Base-by-base conservation (phyloP, 2,797 vertebrate species). In the Sebastiscus albofasciatus region DNA sequence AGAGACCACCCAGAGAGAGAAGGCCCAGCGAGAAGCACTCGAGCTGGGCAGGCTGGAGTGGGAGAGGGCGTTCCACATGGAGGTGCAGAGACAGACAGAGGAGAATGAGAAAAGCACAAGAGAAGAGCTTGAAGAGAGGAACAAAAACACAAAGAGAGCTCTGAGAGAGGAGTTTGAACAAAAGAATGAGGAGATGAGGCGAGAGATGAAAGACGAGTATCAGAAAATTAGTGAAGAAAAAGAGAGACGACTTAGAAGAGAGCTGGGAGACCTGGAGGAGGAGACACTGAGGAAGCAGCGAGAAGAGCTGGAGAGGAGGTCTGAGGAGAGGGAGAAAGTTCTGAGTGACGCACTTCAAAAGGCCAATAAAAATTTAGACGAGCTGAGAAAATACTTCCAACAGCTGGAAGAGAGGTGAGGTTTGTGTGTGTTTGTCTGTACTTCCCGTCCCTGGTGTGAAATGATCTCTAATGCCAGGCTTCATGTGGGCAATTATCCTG, bases 331-430 rank as follows among this genome's bases (percentile, higher is more conserved):
- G 73, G 97, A 97, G 89, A 95, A 94, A 86, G 91, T 72, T 72
- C 94, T 97, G 64, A 91, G 94, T 88, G 94, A 95, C 82, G 93
- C 96, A 61, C 58, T 98, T 60, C 93, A 94, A 82, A 89, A 89
- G 83, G 95, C 97, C 70, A 92, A 90, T 84, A 92, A 90, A 88
- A 94, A 94, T 79, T 86, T 95, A 5, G 93, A 96, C n/a, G 90
- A 89, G 80, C 93, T 91, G 60, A 95, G 85, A 91, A 90, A 92
- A 87, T 92, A 93, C 77, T 86, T 83, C 59, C 89, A 95, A 86
- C 95, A 96, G 78, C 95, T 96, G 94, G 81, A 94, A 20, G 92
- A 96, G 95, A 97, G 97, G 97, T 98, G 89, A 94, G 96, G 72
- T 89, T 75, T 90, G 54, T 77, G 12, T 82, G 81, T 87, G 86